A percentile compares a stretch with the other conserved stretches of the same genome.
Conservation (phyloP, 2,113 vertebrate genomes). For the Aleadryas rufinucha region DNA sequence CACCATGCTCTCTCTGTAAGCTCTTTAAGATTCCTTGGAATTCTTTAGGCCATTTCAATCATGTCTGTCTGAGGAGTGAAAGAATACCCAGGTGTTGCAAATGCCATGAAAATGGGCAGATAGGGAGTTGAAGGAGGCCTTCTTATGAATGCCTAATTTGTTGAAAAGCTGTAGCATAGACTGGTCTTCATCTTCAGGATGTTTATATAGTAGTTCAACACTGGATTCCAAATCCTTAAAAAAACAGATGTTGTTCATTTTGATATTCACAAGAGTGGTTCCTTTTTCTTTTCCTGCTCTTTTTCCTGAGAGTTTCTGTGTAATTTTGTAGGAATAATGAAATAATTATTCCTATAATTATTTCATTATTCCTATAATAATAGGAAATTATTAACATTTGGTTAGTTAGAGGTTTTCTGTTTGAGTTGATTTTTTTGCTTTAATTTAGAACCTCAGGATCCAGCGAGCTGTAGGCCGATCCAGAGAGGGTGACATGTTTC, state of each 20-base stretch:
- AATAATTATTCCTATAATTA: too few species aligned
- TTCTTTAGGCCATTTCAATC: background rate
- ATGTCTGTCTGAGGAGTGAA: background rate
- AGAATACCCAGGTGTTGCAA: background rate
- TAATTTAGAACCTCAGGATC: constrained; percentile 76
- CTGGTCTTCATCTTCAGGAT: background rate
- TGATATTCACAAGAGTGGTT: background rate
- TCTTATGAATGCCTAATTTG: background rate
- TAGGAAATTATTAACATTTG: too few species aligned
- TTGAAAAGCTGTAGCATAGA: background rate
- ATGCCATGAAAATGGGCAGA: background rate
- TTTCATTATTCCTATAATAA: too few species aligned
- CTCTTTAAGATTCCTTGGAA: background rate
- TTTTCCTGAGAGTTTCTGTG: background rate
- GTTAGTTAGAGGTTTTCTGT: background rate
- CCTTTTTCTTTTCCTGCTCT: background rate
- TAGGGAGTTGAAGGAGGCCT: background rate
- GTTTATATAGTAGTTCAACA: background rate
- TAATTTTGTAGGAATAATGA: background rate
- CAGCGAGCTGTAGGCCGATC: constrained; percentile 78
- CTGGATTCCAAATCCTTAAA: background rate
- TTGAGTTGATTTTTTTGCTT: background rate
- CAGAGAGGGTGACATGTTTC: constrained; percentile 76
- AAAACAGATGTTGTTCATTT: background rate
- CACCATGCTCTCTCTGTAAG: background rate